Base-by-base conservation (phyloP, 2,113 vertebrate genomes). In the Pterocles burchelli region DNA sequence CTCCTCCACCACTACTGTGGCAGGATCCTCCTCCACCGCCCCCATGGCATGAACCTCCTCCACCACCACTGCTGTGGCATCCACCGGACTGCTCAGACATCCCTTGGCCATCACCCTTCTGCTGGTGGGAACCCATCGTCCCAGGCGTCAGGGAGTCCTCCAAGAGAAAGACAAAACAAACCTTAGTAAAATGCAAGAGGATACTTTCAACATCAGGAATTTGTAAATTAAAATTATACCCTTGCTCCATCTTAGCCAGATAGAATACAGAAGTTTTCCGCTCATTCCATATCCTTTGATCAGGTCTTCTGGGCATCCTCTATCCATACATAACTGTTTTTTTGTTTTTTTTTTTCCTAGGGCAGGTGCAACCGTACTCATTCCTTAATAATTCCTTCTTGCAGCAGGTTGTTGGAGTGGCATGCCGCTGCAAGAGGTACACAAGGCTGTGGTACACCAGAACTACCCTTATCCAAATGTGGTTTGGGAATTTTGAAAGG, bases 61-160 rank as follows among this genome's bases (percentile, higher is more conserved):
- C 89, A 0, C 91, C 61, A 28, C 88, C 48, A 11, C 84, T 11
- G 16, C 93, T 20, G 9, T 95, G 94, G 82, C 95, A 97, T 33
- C 95, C 95, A 22, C 71, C 48, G 12, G 95, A 91, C 43, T 93
- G 89, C 72, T 88, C 78, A 58, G 94, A 72, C 11, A 92, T 92
- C 10, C 94, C 92, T 36, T 94, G 96, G 26, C 94, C 63, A 0
- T 96, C 90, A 0, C 96, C 86, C 14, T 97, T 96, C 92, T 97
- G 96, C 55, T 97, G 96, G 52, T 95, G 96, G 90, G 96, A 97
- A 3, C 96, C 95, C 95, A 96, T 96, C 1, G 19, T 70, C 18
- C 7, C 68, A 13, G 21, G 34, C 0, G 26, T 11, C 2, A 5
- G 21, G 55, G 52, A 85, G 59, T 73, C 83, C 90, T 97, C 9